Conservation (phyloP, 1,140 invertebrate genomes). For the Sycophila sp. region DNA sequence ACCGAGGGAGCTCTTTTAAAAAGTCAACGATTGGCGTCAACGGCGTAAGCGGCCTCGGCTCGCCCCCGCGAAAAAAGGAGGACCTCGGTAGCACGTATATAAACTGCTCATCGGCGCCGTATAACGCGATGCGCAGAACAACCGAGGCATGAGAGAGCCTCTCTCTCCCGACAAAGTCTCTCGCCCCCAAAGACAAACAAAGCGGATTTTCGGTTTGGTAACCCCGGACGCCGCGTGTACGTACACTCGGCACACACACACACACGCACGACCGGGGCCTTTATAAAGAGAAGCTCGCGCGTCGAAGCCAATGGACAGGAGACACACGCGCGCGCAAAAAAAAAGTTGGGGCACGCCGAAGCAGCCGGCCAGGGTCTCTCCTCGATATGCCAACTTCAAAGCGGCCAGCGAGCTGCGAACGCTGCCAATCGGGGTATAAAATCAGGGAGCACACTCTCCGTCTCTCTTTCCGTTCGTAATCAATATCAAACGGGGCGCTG, state of each 20-base stretch:
- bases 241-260: not conserved
- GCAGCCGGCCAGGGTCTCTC: constrained; percentile 4
- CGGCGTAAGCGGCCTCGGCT: no score
- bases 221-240: not conserved
- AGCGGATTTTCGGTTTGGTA: constrained; percentile 30
- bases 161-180: no score
- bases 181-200: constrained; percentile 25
- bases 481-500: constrained; percentile 52
- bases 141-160: no score
- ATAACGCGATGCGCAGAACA: no score
- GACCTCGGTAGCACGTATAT: no score
- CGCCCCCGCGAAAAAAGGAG: no score
- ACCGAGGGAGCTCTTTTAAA: no score
- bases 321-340: not conserved
- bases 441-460: constrained; percentile 44
- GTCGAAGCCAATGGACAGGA: not conserved
- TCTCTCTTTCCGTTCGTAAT: constrained; percentile 49
- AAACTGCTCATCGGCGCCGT: no score
- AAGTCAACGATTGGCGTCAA: no score
- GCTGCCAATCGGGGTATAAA: constrained; percentile 58
- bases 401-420: constrained; percentile 56
- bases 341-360: not conserved
- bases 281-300: not conserved
- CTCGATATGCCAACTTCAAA: constrained; percentile 48
- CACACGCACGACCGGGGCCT: not conserved